Evolutionary conservation across 2,797 vertebrate genomes (phyloP).

Genomic region (Psittacula echo): DNA sequence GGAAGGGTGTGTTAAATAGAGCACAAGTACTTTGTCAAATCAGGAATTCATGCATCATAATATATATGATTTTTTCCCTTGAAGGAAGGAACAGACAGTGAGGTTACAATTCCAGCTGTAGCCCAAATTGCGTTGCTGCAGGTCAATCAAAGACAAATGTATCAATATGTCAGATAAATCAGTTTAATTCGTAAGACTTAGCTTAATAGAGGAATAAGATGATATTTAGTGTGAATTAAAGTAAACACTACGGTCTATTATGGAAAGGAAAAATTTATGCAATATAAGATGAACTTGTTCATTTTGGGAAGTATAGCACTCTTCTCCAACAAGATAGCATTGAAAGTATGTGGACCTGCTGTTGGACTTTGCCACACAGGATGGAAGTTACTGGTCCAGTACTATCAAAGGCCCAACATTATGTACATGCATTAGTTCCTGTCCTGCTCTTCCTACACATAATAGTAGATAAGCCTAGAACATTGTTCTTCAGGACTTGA

Average conservation of each 20-base stretch:
- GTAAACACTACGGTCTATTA: neutral
- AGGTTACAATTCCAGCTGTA: neutral
- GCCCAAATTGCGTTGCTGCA: neutral
- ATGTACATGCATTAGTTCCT: neutral
- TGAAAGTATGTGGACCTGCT: neutral
- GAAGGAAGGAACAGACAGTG: neutral
- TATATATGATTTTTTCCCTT: neutral
- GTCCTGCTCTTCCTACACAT: neutral
- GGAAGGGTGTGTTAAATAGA: neutral
- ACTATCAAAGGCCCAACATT: fast-evolving
- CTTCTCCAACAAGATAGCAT: neutral
- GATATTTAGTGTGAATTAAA: neutral
- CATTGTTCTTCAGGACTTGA: neutral
- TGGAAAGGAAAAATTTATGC: neutral
- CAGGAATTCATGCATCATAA: neutral
- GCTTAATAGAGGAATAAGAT: neutral
- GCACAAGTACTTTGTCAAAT: neutral
- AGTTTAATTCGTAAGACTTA: neutral
- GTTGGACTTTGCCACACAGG: neutral
- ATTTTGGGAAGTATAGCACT: neutral
- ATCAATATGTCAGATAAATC: neutral
- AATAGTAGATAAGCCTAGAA: neutral
- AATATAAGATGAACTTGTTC: neutral
- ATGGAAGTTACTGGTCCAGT: neutral
- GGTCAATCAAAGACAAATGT: neutral